Evolutionary conservation across 2,113 vertebrate genomes (phyloP).

Genomic region (Pomatostomus ruficeps): DNA sequence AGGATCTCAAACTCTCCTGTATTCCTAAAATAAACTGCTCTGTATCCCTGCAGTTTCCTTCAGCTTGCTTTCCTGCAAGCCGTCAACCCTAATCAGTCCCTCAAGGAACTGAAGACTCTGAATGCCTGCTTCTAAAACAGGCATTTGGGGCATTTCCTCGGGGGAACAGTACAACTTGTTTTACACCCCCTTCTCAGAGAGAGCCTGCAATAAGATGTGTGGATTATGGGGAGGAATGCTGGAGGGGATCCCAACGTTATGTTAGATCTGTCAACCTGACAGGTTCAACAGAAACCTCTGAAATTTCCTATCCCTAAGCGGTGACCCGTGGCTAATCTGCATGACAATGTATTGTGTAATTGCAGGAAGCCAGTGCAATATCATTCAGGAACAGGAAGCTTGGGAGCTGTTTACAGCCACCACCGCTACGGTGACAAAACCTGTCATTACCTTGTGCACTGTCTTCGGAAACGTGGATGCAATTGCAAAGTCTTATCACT

Average conservation of each 20-base stretch:
- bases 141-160: neutral
- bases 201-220: slow-evolving; percentile 40
- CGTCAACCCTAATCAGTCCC: neutral
- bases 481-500: slow-evolving; percentile 25
- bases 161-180: neutral
- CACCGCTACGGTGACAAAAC: neutral
- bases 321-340: slow-evolving; percentile 66
- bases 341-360: slow-evolving; percentile 66
- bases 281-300: slow-evolving; percentile 60
- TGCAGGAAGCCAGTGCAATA: slow-evolving; percentile 42
- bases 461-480: slow-evolving; percentile 8
- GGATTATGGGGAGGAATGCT: slow-evolving; percentile 60
- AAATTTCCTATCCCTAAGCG: slow-evolving; percentile 65
- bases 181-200: slow-evolving; percentile 45
- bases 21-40: neutral
- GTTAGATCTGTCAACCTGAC: slow-evolving; percentile 64
- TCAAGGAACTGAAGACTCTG: neutral
- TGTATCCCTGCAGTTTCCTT: neutral
- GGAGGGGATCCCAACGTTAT: slow-evolving; percentile 51
- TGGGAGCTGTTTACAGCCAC: slow-evolving; percentile 7
- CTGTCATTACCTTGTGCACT: slow-evolving; percentile 19
- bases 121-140: neutral
- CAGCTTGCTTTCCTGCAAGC: neutral
- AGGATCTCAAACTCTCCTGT: neutral
- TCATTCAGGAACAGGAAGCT: slow-evolving; percentile 15